These are phyloP conservation scores for Drosophila maculinotata DNA, from an alignment of 2,888 invertebrate genomes.

Conservation along the genomic window DNA sequence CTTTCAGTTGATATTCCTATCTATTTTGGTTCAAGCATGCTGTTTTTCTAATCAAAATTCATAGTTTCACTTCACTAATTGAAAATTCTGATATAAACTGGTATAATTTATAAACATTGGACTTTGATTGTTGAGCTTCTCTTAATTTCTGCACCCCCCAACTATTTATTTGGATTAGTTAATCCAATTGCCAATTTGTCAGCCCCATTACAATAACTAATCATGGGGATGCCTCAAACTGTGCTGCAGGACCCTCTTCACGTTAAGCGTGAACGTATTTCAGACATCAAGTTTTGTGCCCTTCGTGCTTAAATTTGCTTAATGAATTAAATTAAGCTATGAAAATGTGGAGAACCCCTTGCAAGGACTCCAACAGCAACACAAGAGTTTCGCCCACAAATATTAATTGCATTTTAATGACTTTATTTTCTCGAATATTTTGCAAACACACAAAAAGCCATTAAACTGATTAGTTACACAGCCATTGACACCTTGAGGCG, in stretches of 20 bases:
- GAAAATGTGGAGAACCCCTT: conserved; percentile 48
- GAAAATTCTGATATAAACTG: neutral
- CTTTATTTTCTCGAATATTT: conserved; percentile 63
- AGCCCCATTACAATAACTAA: neutral
- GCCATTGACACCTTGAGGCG: conserved; percentile 66
- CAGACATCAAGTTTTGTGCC: conserved; percentile 9
- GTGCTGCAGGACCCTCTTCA: conserved; percentile 2
- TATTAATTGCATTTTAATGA: conserved; percentile 80
- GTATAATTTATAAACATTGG: neutral
- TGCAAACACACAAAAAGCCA: conserved; percentile 56
- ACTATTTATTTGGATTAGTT: conserved; percentile 12
- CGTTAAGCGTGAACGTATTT: conserved; percentile 18
- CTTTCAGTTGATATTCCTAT: too few relatives aligned
- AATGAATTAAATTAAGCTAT: conserved; percentile 72
- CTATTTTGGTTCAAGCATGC: too few relatives aligned
- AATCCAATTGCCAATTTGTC: conserved; percentile 34
- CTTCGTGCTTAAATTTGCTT: conserved; percentile 29
- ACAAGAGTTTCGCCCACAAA: conserved; percentile 31
- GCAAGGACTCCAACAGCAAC: neutral
- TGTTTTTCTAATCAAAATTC: neutral
- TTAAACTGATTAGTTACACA: conserved; percentile 74
- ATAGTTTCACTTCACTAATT: neutral
- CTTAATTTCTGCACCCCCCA: conserved; percentile 3
- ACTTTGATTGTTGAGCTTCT: conserved; percentile 22
- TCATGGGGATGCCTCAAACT: conserved; percentile 2